Evolutionary conservation across 1,140 invertebrate genomes (phyloP).

Genomic region (Drosophila yakuba): DNA sequence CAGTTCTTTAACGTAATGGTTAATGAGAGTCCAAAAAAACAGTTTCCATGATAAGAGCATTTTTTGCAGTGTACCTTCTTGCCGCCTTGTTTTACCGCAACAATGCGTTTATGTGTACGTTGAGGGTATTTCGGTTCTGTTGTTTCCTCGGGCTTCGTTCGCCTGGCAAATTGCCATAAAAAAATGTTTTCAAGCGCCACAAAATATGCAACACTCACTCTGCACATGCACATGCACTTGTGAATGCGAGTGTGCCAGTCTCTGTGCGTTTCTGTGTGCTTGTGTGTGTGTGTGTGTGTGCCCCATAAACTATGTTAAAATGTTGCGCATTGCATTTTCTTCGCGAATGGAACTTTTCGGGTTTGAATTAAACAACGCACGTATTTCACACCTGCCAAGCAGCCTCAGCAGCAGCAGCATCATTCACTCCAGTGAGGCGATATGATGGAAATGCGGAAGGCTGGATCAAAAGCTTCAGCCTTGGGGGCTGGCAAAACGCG

Average conservation of each 20-base stretch:
- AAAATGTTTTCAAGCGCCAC: slow-evolving; percentile 72
- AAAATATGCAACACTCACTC: slow-evolving; percentile 76
- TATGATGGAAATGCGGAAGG: neutral
- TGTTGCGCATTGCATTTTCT: slow-evolving; percentile 63
- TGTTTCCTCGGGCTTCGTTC: slow-evolving; percentile 52
- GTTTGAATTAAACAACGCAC: slow-evolving; percentile 70
- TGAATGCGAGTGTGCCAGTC: neutral
- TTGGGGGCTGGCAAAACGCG: slow-evolving; percentile 39
- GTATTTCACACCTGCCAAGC: slow-evolving; percentile 65
- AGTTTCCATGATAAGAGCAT: neutral
- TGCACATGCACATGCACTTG: slow-evolving; percentile 52
- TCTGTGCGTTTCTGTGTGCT: slow-evolving; percentile 5
- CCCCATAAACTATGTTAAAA: slow-evolving; percentile 48
- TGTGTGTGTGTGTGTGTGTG: slow-evolving; percentile 21
- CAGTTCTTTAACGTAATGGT: no score
- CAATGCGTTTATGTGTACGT: slow-evolving; percentile 26
- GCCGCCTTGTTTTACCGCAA: slow-evolving; percentile 42
- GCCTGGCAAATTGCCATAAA: slow-evolving; percentile 79
- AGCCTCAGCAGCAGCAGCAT: slow-evolving; percentile 7
- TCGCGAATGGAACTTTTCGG: slow-evolving; percentile 40
- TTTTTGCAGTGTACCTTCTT: neutral
- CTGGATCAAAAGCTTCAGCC: slow-evolving; percentile 18
- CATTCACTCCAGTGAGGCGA: slow-evolving; percentile 5
- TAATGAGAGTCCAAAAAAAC: no score
- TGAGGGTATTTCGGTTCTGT: slow-evolving; percentile 37